Conservation (phyloP, 2,113 vertebrate species). For the Podiceps cristatus region DNA sequence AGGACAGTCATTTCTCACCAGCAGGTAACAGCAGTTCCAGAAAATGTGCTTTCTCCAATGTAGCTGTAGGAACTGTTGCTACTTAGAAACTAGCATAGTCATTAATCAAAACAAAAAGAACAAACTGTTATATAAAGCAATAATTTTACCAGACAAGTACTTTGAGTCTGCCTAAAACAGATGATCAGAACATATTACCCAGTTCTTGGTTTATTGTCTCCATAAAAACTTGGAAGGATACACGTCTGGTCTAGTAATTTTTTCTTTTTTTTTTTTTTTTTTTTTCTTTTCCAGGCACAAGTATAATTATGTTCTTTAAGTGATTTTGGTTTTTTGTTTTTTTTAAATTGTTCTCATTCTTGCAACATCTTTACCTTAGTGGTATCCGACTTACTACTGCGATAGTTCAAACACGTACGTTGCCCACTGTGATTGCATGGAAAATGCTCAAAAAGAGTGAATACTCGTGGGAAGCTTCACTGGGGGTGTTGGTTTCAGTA, state of each 20-base stretch:
- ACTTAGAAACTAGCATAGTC: not conserved
- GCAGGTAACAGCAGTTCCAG: not conserved
- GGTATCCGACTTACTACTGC: not conserved
- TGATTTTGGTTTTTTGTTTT: not conserved
- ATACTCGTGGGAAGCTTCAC: not conserved
- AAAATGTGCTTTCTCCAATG: not conserved
- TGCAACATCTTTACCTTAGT: not conserved
- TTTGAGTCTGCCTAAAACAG: conserved; percentile 1
- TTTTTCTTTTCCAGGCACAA: not conserved
- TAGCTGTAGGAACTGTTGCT: not conserved
- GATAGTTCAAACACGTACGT: not conserved
- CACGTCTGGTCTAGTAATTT: not conserved
- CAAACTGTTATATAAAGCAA: conserved; percentile 5
- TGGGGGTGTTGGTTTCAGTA: not conserved
- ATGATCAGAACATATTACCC: not conserved
- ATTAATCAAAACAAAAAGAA: conserved; percentile 46
- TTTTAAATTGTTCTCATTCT: not conserved
- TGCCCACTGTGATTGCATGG: not conserved
- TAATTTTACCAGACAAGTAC: conserved; percentile 8
- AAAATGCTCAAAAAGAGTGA: not conserved
- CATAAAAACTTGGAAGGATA: conserved; percentile 22
- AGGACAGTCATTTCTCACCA: conserved; percentile 18
- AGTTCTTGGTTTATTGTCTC: not conserved
- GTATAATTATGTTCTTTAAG: not conserved
- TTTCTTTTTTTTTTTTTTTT: not conserved